Base-by-base conservation (phyloP, 2,888 invertebrate genomes). In the Dynastes maya region DNA sequence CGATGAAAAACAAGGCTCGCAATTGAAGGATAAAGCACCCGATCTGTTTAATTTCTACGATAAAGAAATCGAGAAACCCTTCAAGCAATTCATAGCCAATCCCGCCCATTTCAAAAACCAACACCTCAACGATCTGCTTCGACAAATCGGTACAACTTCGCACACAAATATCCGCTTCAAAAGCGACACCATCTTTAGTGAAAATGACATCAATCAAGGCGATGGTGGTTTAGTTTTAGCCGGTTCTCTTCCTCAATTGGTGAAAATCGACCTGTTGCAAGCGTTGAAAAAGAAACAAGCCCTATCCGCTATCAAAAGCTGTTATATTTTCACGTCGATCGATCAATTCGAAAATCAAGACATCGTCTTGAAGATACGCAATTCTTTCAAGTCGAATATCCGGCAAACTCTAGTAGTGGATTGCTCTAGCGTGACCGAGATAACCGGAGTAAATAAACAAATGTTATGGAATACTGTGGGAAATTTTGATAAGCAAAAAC, bases 261-360 rank as follows among this genome's bases (percentile, higher is more conserved):
- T 51, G 51, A 68, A 53, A 51, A 29, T 29, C 22, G 27, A 68
- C 29, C 27, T 68, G n/a, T 51, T 16, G 27, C 68, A 68, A 68
- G 11, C 2, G 2, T 13, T 68, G 11, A 11, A 11, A 51, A 49
- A 2, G 4, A 49, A 29, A 29, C 27, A 53, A n/a, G 2, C 5
- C 0, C 22, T 32, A 2, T 32, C 63, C n/a, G 11, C 13, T 9
- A 32, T 63, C 29, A 32, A 63, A 29, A 32, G 32, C 8, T 29
- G 27, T 13, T 68, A 11, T 11, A 51, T 68, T n/a, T 68, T 68
- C n/a, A 68, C 68, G 5, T 13, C 29, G 6, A 16, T 29, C 11
- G 51, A 51, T 22, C 68, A 68, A 9, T 68, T 68, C 51, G 51
- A 68, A 29, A 68, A 51, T 40, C 51, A 68, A 68, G 68, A 40